phyloP scores from a whole-genome alignment of 2,113 vertebrate species.

The Odocoileus hemionus region DNA sequence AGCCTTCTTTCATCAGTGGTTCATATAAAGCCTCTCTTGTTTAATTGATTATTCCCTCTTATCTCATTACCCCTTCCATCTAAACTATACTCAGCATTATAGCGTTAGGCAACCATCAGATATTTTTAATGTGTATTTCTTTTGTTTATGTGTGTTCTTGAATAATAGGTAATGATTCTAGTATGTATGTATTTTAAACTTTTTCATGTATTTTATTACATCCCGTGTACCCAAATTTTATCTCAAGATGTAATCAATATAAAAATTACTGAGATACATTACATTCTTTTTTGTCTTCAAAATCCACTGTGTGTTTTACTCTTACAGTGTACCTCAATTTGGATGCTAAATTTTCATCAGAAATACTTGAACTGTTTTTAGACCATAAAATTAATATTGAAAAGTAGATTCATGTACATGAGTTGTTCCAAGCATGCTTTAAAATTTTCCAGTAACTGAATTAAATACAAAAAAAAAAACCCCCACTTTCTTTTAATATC shows the following conservation, averaged over 20 bases:
- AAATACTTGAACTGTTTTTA: not conserved
- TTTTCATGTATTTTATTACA: not conserved
- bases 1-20: not conserved
- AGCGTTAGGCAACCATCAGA: not conserved
- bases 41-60: not conserved
- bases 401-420: not conserved
- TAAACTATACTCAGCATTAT: not conserved
- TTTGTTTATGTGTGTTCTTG: not conserved
- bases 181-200: not conserved
- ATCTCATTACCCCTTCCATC: not conserved
- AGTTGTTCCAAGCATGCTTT: not conserved
- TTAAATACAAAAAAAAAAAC: not conserved
- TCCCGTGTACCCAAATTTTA: not conserved
- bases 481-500: not conserved
- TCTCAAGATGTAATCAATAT: not conserved
- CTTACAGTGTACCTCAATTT: not conserved
- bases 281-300: not conserved
- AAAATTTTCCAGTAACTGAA: not conserved
- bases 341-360: not conserved
- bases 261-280: not conserved
- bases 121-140: not conserved
- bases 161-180: not conserved
- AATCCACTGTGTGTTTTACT: not conserved
- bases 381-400: not conserved
- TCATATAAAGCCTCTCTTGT: not conserved